A percentile compares a stretch with the other conserved stretches of the same genome.
Evolutionary conservation across 2,888 invertebrate species (phyloP).

Genomic region (Cephus spinipes): DNA sequence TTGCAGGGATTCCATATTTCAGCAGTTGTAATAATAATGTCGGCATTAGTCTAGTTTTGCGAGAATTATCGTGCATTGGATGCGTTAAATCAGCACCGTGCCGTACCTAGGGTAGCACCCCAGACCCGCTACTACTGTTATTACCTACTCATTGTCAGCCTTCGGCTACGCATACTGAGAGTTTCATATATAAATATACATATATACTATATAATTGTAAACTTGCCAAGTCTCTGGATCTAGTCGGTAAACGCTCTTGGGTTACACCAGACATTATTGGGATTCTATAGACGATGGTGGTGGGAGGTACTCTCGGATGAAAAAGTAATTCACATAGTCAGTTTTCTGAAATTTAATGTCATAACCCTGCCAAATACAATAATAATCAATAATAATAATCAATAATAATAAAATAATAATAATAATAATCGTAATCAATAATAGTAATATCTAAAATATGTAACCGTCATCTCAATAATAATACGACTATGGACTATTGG

Average conservation of each 20-base stretch:
- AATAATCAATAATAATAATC: constrained; percentile 51
- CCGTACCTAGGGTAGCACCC: background rate
- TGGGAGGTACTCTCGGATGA: background rate
- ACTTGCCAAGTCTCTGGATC: background rate
- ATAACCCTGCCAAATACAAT: constrained; percentile 67
- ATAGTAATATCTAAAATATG: constrained; percentile 61
- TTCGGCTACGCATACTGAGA: background rate
- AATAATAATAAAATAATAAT: constrained; percentile 27
- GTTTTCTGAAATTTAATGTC: constrained; percentile 60
- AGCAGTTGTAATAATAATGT: constrained; percentile 41
- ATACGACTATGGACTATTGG: constrained; percentile 45
- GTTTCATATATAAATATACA: background rate
- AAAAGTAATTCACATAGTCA: constrained; percentile 12
- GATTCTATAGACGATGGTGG: background rate
- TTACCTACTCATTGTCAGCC: background rate
- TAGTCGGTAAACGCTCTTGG: background rate
- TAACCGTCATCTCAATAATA: constrained; percentile 57
- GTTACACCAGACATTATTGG: background rate
- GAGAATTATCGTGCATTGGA: constrained; percentile 24
- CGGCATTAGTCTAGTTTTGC: constrained; percentile 41
- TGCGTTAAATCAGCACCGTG: constrained; percentile 17
- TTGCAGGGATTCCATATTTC: constrained; percentile 37
- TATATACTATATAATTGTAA: background rate
- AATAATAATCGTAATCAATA: constrained; percentile 37
- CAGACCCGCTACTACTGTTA: background rate